Evolutionary conservation across 2,113 vertebrate genomes (phyloP), one percentile per base, ranked within the genome.

Genomic region (Pachyramphus minor): DNA sequence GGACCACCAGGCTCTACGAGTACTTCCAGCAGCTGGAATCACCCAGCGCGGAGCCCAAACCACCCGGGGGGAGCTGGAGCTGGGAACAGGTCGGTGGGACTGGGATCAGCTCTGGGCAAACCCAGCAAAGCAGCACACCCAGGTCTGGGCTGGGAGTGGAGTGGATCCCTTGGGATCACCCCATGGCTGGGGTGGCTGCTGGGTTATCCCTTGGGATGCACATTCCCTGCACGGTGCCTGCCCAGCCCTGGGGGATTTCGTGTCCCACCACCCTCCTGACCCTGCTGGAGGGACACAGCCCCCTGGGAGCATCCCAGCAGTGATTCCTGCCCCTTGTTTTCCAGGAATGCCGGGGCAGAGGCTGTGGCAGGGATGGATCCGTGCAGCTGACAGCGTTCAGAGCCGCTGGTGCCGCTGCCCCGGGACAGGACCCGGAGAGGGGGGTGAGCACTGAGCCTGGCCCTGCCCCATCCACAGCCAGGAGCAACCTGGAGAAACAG

Each of bases 1-100:
- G 99, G 99, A 99, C 99, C 67, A 98, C 96, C 96, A 97, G 98
- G 2, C 97, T 99, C 35, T 98, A 98, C 2, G 98, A 99, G n/a
- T 98, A 98, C 87, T 99, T 99, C 97, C 97, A 97, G 75, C 95
- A 94, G 27, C 95, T 90, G 1, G 90, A 98, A 5, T 75, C 5
- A 0, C 62, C 41, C 24, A 9, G 12, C 8, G 25, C 2, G 4
- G 97, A 93, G 72, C 72, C 45, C 0, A 89, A 97, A 87, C 96
- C 81, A 0, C 94, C 98, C 8, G 72, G 97, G 9, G 82, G 89
- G 52, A 62, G 93, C 33, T 84, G 50, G 83, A 45, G 8, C 35
- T 62, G 66, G 91, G 25, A 58, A 2, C 97, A 97, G 98, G 98
- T 98, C 12, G 73, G 96, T 18, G 19, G 4, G 13, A 8, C 0